Evolutionary conservation across 2,113 vertebrate species (phyloP).

Genomic region (Chionomys nivalis): DNA sequence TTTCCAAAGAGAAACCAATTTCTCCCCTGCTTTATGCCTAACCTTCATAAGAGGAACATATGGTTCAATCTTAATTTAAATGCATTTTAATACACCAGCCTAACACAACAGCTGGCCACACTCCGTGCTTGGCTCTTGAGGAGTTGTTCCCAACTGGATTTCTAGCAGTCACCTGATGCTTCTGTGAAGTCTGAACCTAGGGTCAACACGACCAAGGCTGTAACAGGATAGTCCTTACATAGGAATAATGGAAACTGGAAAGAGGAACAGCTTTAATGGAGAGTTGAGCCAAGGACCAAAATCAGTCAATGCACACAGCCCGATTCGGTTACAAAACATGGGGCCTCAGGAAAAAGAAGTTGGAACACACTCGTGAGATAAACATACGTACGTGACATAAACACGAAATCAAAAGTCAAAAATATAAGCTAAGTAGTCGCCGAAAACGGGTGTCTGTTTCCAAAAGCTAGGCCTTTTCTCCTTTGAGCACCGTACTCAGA

Average conservation of each 20-base stretch:
- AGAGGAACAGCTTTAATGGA: neutral
- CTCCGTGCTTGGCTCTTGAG: neutral
- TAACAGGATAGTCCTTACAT: neutral
- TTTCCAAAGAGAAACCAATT: constrained; percentile 3
- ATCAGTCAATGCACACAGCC: neutral
- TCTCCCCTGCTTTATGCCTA: neutral
- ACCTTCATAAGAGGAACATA: neutral
- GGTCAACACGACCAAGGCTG: neutral
- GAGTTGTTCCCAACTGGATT: neutral
- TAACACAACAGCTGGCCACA: neutral
- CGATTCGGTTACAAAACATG: neutral
- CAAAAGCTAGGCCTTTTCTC: neutral
- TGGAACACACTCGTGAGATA: neutral
- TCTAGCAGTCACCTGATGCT: neutral
- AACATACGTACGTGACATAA: neutral
- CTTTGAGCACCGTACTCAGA: neutral
- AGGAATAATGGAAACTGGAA: neutral
- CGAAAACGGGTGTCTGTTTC: neutral
- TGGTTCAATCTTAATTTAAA: constrained; percentile 36
- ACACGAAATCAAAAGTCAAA: neutral
- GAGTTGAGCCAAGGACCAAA: neutral
- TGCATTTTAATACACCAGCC: neutral
- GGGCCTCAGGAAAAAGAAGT: neutral
- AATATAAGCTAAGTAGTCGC: neutral
- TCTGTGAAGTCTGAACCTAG: neutral